A percentile compares a stretch with the other conserved stretches of the same genome.
Conservation (phyloP, 1,140 invertebrate species). For the Conus ventricosus region DNA sequence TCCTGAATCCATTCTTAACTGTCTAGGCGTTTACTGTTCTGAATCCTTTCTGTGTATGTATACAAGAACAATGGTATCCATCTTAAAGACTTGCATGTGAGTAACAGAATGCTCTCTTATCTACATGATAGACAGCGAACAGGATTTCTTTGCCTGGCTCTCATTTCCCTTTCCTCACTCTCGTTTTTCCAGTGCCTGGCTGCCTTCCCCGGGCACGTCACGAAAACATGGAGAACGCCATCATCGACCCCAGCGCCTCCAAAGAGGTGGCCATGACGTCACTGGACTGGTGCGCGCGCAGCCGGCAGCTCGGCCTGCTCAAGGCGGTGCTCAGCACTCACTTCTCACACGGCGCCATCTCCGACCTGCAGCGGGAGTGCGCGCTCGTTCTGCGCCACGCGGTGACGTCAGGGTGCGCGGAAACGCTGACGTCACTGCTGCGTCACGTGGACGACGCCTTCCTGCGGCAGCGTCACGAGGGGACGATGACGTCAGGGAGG, state of each 20-base stretch:
- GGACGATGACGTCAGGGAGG: neutral
- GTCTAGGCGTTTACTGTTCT: neutral
- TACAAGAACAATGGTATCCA: neutral
- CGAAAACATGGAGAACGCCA: neutral
- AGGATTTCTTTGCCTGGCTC: neutral
- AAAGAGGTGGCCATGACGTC: conserved; percentile 29
- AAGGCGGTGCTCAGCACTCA: conserved; percentile 21
- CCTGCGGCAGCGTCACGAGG: neutral
- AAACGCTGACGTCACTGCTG: conserved; percentile 26
- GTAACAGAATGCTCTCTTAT: too few species aligned
- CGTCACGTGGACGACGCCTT: conserved; percentile 14
- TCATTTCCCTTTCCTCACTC: neutral
- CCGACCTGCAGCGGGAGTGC: conserved; percentile 25
- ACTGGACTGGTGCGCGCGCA: conserved; percentile 32
- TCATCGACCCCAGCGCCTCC: conserved; percentile 1
- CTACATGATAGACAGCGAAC: too few species aligned
- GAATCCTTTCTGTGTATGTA: neutral
- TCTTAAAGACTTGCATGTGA: neutral
- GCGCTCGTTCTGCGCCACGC: conserved; percentile 3
- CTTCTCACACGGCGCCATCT: neutral
- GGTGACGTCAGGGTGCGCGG: conserved; percentile 10
- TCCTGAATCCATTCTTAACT: too few species aligned
- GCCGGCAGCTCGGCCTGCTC: conserved; percentile 13
- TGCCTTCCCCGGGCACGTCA: neutral
- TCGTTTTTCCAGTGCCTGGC: neutral